Conservation (phyloP, 2,113 vertebrate species). For the Clarias gariepinus region DNA sequence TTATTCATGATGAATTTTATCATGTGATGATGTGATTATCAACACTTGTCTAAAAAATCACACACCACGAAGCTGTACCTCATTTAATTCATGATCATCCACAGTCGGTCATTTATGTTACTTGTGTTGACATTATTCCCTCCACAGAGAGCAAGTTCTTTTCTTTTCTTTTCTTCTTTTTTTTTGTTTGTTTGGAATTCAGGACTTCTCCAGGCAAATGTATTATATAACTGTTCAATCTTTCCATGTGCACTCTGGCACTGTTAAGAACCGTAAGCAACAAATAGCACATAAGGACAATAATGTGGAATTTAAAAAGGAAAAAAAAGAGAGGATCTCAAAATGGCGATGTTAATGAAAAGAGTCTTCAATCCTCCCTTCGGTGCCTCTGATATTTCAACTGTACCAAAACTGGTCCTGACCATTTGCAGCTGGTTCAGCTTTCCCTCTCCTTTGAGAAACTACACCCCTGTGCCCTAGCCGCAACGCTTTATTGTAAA, state of each 20-base stretch:
- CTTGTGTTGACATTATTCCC: constrained; percentile 45
- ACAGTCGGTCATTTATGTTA: constrained; percentile 28
- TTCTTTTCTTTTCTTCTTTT: constrained; percentile 28
- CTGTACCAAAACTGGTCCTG: constrained; percentile 56
- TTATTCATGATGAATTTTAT: background rate
- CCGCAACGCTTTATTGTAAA: constrained; percentile 77
- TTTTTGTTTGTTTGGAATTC: constrained; percentile 52
- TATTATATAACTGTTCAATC: constrained; percentile 54
- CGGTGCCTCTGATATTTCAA: constrained; percentile 41
- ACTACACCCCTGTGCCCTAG: constrained; percentile 56
- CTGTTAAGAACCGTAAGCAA: constrained; percentile 17
- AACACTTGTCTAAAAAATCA: background rate
- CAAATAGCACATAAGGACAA: constrained; percentile 44
- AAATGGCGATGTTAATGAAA: constrained; percentile 65
- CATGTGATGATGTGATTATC: background rate
- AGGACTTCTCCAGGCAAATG: constrained; percentile 48
- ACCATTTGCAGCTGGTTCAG: constrained; percentile 62
- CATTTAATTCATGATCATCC: constrained; percentile 13
- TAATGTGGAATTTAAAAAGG: constrained; percentile 24
- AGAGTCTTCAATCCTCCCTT: constrained; percentile 41
- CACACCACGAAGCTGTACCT: background rate
- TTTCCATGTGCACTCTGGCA: constrained; percentile 43
- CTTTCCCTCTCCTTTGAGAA: constrained; percentile 48
- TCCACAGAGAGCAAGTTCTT: constrained; percentile 22
- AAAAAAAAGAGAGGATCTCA: constrained; percentile 54